Evolutionary conservation across 2,797 vertebrate species (phyloP).

Genomic region (Acomys russatus): DNA sequence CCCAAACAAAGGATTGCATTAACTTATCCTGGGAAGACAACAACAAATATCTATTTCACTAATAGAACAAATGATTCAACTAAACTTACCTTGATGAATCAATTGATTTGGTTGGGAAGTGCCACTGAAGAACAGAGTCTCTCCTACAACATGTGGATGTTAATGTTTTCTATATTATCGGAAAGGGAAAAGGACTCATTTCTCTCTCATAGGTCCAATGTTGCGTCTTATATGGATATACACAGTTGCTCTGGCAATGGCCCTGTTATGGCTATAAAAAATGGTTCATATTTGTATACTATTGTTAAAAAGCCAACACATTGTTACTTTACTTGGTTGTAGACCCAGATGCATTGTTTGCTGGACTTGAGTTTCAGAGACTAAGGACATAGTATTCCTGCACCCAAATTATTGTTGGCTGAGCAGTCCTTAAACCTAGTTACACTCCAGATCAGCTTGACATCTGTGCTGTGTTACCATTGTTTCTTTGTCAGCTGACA

Average conservation of each 20-base stretch:
- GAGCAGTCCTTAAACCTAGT: constrained; percentile 58
- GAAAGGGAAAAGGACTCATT: background rate
- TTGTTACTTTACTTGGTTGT: background rate
- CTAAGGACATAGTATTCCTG: constrained; percentile 17
- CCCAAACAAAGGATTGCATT: background rate
- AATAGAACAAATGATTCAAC: background rate
- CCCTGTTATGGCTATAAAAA: background rate
- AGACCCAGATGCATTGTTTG: background rate
- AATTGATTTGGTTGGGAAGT: background rate
- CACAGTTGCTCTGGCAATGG: background rate
- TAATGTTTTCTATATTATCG: background rate
- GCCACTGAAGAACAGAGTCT: background rate
- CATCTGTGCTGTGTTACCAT: constrained; percentile 28
- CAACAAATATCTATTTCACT: background rate
- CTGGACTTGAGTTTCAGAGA: constrained; percentile 43
- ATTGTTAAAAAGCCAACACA: background rate
- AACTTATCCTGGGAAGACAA: background rate
- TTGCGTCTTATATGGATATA: background rate
- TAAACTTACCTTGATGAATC: background rate
- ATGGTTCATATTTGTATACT: background rate
- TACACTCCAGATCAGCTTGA: constrained; percentile 60
- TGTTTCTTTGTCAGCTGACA: constrained; percentile 67
- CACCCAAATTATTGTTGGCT: constrained; percentile 24
- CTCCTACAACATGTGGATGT: background rate
- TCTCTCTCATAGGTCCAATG: background rate